Conservation (phyloP, 1,140 invertebrate genomes). For the Platyscapa corneri region DNA sequence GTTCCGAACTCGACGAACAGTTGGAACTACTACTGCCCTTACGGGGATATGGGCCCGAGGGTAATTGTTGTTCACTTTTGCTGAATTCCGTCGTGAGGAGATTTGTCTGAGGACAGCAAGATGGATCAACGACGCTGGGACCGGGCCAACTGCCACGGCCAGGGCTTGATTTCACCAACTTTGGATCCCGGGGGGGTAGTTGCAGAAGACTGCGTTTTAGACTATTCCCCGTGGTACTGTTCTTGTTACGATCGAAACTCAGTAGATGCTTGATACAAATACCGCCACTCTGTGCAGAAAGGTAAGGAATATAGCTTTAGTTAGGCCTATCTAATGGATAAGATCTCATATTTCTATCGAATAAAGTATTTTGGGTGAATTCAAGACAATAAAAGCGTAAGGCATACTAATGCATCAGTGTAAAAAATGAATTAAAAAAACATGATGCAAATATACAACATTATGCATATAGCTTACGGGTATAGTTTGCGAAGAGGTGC, state of each 20-base stretch:
- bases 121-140: conserved; percentile 78
- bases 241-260: conserved; percentile 68
- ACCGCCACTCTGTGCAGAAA: conserved; percentile 55
- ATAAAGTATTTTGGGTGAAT: too few species aligned
- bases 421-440: too few species aligned
- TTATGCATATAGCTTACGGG: conserved; percentile 14
- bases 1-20: conserved; percentile 63
- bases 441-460: too few species aligned
- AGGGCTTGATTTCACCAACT: conserved; percentile 83
- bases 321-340: too few species aligned
- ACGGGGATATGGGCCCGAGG: conserved; percentile 63
- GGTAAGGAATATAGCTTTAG: background rate
- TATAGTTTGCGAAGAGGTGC: conserved; percentile 46
- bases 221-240: conserved; percentile 69
- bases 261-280: conserved; percentile 71
- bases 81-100: conserved; percentile 83
- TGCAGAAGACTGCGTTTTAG: conserved; percentile 78
- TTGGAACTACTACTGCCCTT: conserved; percentile 69
- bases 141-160: conserved; percentile 89
- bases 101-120: conserved; percentile 56
- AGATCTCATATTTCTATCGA: too few species aligned
- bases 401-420: too few species aligned
- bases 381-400: too few species aligned
- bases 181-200: conserved; percentile 82
- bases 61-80: conserved; percentile 87